These are phyloP conservation scores for Papilio aristodemus DNA, from an alignment of 1,140 invertebrate genomes.

Conservation along the genomic window DNA sequence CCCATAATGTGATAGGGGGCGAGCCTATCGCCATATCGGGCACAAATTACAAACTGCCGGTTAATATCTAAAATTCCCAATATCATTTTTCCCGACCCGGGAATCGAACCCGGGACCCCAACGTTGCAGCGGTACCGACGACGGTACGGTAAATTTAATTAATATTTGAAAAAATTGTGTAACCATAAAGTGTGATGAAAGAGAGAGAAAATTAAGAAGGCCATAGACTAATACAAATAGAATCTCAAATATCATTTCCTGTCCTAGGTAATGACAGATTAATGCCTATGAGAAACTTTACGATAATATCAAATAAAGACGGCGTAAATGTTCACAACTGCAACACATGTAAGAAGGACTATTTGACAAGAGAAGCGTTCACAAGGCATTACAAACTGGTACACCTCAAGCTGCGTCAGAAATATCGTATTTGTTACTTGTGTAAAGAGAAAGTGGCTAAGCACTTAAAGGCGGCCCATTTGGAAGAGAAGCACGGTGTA, in stretches of 20 bases:
- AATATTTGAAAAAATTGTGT: too few relatives aligned
- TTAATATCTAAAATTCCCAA: too few relatives aligned
- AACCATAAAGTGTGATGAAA: too few relatives aligned
- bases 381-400: constrained; percentile 40
- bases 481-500: constrained; percentile 47
- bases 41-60: too few relatives aligned
- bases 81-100: too few relatives aligned
- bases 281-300: constrained; percentile 32
- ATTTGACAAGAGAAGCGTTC: constrained; percentile 36
- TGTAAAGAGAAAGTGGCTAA: constrained; percentile 45
- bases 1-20: too few relatives aligned
- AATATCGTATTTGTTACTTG: constrained; percentile 39
- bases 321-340: constrained; percentile 34
- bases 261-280: constrained; percentile 36
- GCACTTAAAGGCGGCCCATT: constrained; percentile 41
- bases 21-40: too few relatives aligned
- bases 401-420: constrained; percentile 36
- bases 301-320: constrained; percentile 20
- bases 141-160: too few relatives aligned
- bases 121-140: too few relatives aligned
- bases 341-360: constrained; percentile 39
- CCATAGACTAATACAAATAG: neutral
- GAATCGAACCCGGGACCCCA: too few relatives aligned
- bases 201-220: too few relatives aligned
- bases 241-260: constrained; percentile 33